These are phyloP conservation scores for Columba guinea DNA, from an alignment of 2,797 vertebrate genomes.

Conservation along the genomic window DNA sequence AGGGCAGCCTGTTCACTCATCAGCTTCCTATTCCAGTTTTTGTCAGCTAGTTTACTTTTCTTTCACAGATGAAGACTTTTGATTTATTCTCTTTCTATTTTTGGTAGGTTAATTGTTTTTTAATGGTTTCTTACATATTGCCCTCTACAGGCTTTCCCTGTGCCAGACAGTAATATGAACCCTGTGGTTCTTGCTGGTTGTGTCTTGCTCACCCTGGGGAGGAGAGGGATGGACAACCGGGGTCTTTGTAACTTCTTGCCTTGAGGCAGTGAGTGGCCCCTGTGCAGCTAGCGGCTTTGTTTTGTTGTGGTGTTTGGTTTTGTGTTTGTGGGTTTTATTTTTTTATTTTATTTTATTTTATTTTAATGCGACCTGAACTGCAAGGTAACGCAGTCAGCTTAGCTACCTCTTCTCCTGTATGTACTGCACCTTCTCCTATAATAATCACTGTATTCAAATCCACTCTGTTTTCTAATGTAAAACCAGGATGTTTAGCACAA, in stretches of 20 bases:
- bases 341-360: not conserved
- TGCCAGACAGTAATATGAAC: not conserved
- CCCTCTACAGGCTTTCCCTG: not conserved
- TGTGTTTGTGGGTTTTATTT: not conserved
- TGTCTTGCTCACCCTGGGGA: not conserved
- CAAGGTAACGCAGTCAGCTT: not conserved
- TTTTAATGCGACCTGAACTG: not conserved
- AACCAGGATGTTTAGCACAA: conserved; percentile 28
- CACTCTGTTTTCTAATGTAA: not conserved
- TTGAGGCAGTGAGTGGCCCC: not conserved
- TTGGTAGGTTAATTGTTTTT: not conserved
- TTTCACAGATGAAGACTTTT: not conserved
- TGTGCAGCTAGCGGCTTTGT: not conserved
- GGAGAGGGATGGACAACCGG: not conserved
- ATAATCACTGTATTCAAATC: not conserved
- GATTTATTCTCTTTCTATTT: not conserved
- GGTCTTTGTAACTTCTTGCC: not conserved
- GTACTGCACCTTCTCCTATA: not conserved
- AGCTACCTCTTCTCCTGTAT: not conserved
- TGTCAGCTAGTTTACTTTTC: not conserved
- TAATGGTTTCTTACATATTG: not conserved
- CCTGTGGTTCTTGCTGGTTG: not conserved
- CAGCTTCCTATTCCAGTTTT: not conserved
- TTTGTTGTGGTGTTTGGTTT: not conserved
- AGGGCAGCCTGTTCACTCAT: not conserved